phyloP scores from a whole-genome alignment of 2,113 vertebrate species.

The Balaeniceps rex region DNA sequence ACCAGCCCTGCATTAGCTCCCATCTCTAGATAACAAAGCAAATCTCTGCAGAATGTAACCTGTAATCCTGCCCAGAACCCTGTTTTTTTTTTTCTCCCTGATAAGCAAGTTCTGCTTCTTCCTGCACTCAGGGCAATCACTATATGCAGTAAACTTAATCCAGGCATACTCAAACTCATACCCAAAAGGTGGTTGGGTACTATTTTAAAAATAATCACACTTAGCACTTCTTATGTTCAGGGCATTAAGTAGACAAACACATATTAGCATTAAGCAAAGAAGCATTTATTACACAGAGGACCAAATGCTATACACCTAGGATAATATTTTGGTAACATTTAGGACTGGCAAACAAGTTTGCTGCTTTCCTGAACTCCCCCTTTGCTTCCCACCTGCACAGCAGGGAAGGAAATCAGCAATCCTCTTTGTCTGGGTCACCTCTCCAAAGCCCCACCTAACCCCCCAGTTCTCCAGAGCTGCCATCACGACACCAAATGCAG shows the following conservation, averaged over 20 bases:
- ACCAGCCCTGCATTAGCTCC: background rate
- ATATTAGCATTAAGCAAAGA: background rate
- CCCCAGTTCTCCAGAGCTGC: background rate
- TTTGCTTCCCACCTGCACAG: background rate
- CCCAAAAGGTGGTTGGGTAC: background rate
- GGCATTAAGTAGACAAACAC: background rate
- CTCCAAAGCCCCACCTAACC: background rate
- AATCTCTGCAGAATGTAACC: background rate
- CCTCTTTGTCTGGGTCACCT: accelerated
- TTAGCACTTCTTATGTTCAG: background rate
- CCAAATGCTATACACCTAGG: background rate
- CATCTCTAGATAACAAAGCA: background rate
- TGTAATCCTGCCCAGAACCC: background rate
- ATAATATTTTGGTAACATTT: background rate
- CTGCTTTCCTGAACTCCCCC: background rate
- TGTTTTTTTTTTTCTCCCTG: too few relatives aligned
- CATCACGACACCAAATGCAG: accelerated
- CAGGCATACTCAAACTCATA: background rate
- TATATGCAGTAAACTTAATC: background rate
- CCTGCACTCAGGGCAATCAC: background rate
- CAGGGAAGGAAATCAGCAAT: background rate
- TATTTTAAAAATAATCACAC: background rate
- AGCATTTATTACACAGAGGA: background rate
- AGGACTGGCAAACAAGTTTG: background rate
- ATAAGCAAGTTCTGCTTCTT: background rate